phyloP scores from a whole-genome alignment of 2,888 invertebrate genomes.

The Melanargia galathea region DNA sequence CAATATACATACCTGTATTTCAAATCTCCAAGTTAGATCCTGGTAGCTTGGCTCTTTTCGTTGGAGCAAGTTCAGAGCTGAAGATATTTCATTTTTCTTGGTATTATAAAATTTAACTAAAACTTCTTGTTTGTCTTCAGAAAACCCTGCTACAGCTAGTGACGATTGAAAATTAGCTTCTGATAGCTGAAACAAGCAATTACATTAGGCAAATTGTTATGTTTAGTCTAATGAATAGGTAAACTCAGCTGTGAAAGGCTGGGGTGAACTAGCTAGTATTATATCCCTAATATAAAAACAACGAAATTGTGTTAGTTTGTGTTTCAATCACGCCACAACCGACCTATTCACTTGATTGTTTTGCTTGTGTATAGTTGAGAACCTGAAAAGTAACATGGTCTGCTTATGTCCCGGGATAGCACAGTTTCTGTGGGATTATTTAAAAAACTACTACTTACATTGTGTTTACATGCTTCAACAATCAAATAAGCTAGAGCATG shows the following conservation, averaged over 20 bases:
- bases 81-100: constrained; percentile 79
- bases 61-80: constrained; percentile 72
- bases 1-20: constrained; percentile 72
- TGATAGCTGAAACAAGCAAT: constrained; percentile 57
- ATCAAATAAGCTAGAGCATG: constrained; percentile 89
- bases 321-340: too few relatives aligned
- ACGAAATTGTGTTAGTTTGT: too few relatives aligned
- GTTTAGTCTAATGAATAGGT: too few relatives aligned
- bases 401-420: too few relatives aligned
- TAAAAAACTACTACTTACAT: constrained; percentile 72
- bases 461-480: constrained; percentile 86
- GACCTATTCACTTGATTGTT: too few relatives aligned
- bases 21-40: constrained; percentile 74
- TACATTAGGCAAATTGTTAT: background rate
- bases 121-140: constrained; percentile 81
- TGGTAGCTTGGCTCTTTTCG: constrained; percentile 68
- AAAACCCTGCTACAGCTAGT: constrained; percentile 80
- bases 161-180: constrained; percentile 72
- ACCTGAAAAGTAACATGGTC: too few relatives aligned
- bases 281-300: too few relatives aligned
- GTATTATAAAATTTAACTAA: constrained; percentile 82
- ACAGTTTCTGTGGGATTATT: too few relatives aligned
- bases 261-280: too few relatives aligned
- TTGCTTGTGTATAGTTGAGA: too few relatives aligned
- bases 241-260: too few relatives aligned